Conservation (phyloP, 2,888 invertebrate species). For the Dione juno region DNA sequence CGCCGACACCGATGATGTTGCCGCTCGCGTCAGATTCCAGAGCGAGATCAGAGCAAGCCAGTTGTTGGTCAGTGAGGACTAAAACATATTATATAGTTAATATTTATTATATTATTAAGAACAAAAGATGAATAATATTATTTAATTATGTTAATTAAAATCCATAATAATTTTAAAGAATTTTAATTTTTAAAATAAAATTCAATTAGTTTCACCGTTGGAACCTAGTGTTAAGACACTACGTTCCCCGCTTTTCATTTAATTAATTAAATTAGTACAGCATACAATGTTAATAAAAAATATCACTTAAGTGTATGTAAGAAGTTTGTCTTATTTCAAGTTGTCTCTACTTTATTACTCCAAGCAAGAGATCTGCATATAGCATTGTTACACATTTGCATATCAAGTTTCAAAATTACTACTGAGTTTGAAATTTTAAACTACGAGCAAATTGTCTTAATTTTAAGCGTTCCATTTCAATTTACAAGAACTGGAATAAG, state of each 20-base stretch:
- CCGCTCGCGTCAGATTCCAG: background rate
- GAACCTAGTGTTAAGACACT: too few species aligned
- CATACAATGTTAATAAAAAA: background rate
- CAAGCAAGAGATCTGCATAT: background rate
- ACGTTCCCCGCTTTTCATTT: too few species aligned
- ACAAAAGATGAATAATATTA: too few species aligned
- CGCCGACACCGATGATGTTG: background rate
- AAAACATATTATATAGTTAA: background rate
- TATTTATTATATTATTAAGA: too few species aligned
- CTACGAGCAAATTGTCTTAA: background rate
- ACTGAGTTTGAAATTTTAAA: conserved; percentile 1
- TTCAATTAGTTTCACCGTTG: too few species aligned
- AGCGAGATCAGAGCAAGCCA: background rate
- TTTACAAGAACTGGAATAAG: background rate
- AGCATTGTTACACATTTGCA: conserved; percentile 18
- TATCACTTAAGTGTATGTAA: background rate
- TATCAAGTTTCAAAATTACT: conserved; percentile 16
- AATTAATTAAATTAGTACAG: too few species aligned
- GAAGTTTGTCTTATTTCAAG: background rate
- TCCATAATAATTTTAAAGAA: too few species aligned
- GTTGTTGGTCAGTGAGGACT: background rate
- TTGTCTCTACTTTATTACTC: background rate
- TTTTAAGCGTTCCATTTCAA: background rate
- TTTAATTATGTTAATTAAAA: too few species aligned
- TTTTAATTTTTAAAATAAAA: too few species aligned